These are phyloP conservation scores for Poeciliopsis infans DNA, from an alignment of 2,797 vertebrate species.

Conservation along the genomic window DNA sequence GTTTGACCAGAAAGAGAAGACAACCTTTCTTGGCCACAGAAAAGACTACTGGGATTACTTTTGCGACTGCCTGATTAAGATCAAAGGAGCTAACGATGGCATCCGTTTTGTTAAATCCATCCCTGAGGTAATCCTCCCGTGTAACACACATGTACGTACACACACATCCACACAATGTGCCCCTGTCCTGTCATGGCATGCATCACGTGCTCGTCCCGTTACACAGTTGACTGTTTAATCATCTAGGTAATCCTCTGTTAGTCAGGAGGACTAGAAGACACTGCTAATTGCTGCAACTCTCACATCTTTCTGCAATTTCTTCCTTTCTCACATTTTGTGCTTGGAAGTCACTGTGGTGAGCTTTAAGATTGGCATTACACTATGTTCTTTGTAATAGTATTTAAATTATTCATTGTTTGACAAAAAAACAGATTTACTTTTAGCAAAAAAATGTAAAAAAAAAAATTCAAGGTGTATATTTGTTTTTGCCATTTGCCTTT, in stretches of 20 bases:
- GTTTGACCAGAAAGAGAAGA: conserved; percentile 98
- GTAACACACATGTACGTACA: conserved; percentile 30
- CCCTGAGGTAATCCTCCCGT: conserved; percentile 87
- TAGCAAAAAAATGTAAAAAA: background rate
- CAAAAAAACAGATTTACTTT: background rate
- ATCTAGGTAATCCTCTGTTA: conserved; percentile 56
- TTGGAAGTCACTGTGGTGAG: conserved; percentile 59
- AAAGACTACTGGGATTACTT: conserved; percentile 99
- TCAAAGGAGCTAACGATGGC: conserved; percentile 95
- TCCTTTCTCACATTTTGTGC: conserved; percentile 34
- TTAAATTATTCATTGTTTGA: conserved; percentile 6
- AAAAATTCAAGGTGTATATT: background rate
- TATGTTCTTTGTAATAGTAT: background rate
- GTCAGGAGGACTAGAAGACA: conserved; percentile 31
- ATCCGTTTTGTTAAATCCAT: conserved; percentile 97
- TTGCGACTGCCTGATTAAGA: conserved; percentile 92
- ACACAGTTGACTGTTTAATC: conserved; percentile 36
- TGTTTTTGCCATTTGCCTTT: background rate
- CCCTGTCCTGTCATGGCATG: conserved; percentile 24
- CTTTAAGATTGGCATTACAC: conserved; percentile 23
- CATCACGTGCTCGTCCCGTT: conserved; percentile 40
- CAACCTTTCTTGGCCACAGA: conserved; percentile 89
- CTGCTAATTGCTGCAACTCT: conserved; percentile 27
- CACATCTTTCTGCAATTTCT: conserved; percentile 17
- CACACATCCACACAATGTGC: conserved; percentile 1